A percentile compares a stretch with the other conserved stretches of the same genome.
Evolutionary conservation across 92 coral and sea anemone genomes (phyloP).

Genomic region (Phenganax stokvisi): DNA sequence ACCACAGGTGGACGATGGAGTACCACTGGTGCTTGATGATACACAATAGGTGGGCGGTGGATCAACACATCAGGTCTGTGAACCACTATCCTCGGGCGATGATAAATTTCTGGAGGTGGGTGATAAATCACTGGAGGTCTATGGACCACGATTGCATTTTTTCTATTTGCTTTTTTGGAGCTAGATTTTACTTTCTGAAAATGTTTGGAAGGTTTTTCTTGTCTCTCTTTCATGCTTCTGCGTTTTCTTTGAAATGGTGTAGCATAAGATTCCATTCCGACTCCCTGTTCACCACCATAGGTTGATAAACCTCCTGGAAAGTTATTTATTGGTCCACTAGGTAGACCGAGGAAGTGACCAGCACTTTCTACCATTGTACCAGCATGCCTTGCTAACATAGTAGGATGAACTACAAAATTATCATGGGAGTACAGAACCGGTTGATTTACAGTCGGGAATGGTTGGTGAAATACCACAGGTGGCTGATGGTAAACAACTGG

Average conservation of each 20-base stretch:
- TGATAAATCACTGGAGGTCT: slow-evolving; percentile 92
- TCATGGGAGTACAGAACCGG: slow-evolving; percentile 93
- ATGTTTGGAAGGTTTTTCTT: not conserved
- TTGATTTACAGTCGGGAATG: slow-evolving; percentile 94
- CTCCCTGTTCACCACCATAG: slow-evolving; percentile 22
- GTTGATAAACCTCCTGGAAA: slow-evolving; percentile 57
- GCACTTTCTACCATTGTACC: slow-evolving; percentile 92
- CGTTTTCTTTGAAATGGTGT: slow-evolving; percentile 32
- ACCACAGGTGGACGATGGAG: slow-evolving; percentile 91
- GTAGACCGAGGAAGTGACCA: slow-evolving; percentile 85
- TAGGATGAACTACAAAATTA: slow-evolving; percentile 79
- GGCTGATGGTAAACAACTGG: slow-evolving; percentile 98
- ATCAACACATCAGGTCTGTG: slow-evolving; percentile 90
- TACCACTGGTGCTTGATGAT: slow-evolving; percentile 91
- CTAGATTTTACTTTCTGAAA: slow-evolving; percentile 25
- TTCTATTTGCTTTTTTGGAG: slow-evolving; percentile 57
- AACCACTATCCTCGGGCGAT: slow-evolving; percentile 77
- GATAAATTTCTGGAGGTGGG: slow-evolving; percentile 96
- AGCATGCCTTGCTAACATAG: slow-evolving; percentile 77
- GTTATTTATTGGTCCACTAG: slow-evolving; percentile 76
- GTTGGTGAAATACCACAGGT: slow-evolving; percentile 96
- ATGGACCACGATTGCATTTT: slow-evolving; percentile 77
- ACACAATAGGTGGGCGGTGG: slow-evolving; percentile 88
- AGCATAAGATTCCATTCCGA: slow-evolving; percentile 12
- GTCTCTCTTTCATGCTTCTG: slow-evolving; percentile 6